Percentiles rank a stretch among this genome's conserved stretches.
These are phyloP conservation scores for Malachius bipustulatus DNA, from an alignment of 2,888 invertebrate genomes.

Conservation along the genomic window DNA sequence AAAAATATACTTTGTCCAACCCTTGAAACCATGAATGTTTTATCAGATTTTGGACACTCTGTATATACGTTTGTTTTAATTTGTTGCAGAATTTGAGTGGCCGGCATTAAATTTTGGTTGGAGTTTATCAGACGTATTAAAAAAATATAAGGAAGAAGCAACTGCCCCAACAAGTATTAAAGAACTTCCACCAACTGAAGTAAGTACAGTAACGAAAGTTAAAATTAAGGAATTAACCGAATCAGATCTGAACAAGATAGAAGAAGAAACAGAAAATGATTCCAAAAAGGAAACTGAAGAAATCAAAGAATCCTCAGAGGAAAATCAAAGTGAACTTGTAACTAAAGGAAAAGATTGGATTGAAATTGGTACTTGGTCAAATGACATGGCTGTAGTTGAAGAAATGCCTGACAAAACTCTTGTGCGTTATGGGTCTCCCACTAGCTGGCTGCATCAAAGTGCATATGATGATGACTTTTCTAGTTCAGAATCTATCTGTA, in stretches of 20 bases:
- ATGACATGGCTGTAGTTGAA: constrained; percentile 66
- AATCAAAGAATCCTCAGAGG: constrained; percentile 30
- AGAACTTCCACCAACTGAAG: constrained; percentile 23
- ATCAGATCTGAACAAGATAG: constrained; percentile 22
- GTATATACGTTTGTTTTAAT: constrained; percentile 4
- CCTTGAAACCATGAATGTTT: too few species aligned
- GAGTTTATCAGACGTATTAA: constrained; percentile 75
- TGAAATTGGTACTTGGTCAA: constrained; percentile 86
- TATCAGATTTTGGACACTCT: neutral
- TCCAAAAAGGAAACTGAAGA: constrained; percentile 23
- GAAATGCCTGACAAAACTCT: constrained; percentile 37
- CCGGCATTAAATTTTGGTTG: constrained; percentile 88
- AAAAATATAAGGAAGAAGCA: constrained; percentile 37
- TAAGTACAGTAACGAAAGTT: constrained; percentile 22
- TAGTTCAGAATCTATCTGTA: constrained; percentile 39
- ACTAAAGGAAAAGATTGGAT: constrained; percentile 46
- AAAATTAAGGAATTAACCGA: too few species aligned
- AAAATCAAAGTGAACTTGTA: too few species aligned
- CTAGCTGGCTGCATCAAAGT: constrained; percentile 34
- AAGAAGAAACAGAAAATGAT: constrained; percentile 22
- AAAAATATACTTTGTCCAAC: too few species aligned
- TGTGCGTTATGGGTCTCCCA: constrained; percentile 46
- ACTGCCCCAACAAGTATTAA: too few species aligned
- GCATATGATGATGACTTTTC: constrained; percentile 41
- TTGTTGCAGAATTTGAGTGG: constrained; percentile 59